These are phyloP conservation scores for Phalacrocorax aristotelis DNA, from an alignment of 2,113 vertebrate genomes.

Conservation along the genomic window DNA sequence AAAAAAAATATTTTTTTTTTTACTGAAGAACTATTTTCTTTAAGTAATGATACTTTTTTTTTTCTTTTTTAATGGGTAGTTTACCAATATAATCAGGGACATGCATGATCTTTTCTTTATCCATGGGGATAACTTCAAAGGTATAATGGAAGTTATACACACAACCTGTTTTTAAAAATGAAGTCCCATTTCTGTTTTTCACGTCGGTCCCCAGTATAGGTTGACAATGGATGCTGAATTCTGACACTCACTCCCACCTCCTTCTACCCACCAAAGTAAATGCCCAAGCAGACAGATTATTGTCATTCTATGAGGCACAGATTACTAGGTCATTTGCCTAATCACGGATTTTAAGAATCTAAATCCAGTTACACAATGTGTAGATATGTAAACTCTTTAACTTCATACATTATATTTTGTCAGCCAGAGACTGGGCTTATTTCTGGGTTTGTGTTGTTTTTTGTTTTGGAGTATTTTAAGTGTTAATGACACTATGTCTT, in stretches of 20 bases:
- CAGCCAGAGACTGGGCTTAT: not conserved
- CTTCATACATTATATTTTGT: not conserved
- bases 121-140: not conserved
- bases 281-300: not conserved
- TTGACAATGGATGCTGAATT: not conserved
- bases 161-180: not conserved
- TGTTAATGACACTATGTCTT: not conserved
- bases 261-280: not conserved
- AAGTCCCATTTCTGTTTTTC: not conserved
- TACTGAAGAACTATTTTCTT: not conserved
- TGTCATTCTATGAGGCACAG: not conserved
- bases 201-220: rapidly evolving
- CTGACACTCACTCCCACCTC: not conserved
- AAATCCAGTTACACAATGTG: not conserved
- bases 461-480: not conserved
- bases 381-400: not conserved
- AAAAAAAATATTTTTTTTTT: not conserved
- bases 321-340: not conserved
- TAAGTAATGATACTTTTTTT: not conserved
- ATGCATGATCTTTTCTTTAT: not conserved
- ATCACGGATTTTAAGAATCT: not conserved
- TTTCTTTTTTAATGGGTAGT: too few species aligned
- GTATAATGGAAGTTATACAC: not conserved
- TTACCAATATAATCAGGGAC: not conserved
- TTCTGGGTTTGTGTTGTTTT: not conserved